Evolutionary conservation across 2,113 vertebrate species (phyloP), one percentile per base, ranked within the genome.

Genomic region (Athene cunicularia): DNA sequence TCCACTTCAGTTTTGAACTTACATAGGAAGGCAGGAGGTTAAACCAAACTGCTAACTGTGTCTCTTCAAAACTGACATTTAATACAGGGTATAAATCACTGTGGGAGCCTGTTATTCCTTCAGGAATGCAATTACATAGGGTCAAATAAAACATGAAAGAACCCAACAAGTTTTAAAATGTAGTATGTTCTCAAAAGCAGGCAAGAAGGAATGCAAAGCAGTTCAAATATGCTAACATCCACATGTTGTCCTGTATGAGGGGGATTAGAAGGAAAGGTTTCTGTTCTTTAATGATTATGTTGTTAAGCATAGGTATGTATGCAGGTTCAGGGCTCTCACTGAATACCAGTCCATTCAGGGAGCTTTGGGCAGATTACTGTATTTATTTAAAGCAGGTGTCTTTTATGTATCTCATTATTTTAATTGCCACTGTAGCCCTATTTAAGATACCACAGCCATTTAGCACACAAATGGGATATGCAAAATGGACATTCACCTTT

Each of bases 81-180:
- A 99, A 99, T 99, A 99, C 99, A 98, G 98, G 98, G 98, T 98
- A 98, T 99, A 99, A 99, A 99, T 99, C 99, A 99, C 98, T 98
- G 98, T 95, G 90, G 98, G 97, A 98, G 99, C 98, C 99, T 98
- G 98, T 99, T 99, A 99, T 99, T 99, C 99, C 98, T 99, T 98
- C 98, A 99, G 99, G 99, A 99, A 99, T 99, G 99, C 98, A 99
- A 99, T 99, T 99, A 99, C 99, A 99, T 99, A 99, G 99, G 99
- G 99, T 99, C 99, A 99, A 99, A 99, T 99, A 99, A 99, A 99
- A 99, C 99, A 99, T 99, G 99, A 99, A 99, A 99, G 99, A 98
- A 98, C 97, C 98, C 98, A 99, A 99, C 99, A 99, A 99, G 99
- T 99, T 99, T 99, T 99, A 99, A 99, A 99, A 99, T 98, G 98